Conservation (phyloP, 2,113 vertebrate species). For the Carassius gibelio region DNA sequence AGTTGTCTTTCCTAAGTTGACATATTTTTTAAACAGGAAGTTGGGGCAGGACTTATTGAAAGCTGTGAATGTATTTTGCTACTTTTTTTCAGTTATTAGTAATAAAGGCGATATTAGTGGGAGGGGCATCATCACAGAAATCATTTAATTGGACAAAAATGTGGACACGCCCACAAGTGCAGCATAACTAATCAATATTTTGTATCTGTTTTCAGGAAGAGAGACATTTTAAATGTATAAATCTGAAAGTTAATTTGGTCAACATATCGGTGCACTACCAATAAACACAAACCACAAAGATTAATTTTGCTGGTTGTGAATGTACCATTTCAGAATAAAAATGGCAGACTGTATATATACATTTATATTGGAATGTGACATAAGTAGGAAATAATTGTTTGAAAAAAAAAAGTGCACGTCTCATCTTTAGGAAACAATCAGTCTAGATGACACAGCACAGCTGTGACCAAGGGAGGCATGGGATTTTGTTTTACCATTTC, state of each 20-base stretch:
- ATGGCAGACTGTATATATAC: not conserved
- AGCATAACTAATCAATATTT: not conserved
- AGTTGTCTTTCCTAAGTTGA: not conserved
- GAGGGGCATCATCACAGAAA: not conserved
- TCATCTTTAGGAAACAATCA: constrained; percentile 2
- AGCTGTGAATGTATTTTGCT: not conserved
- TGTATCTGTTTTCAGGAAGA: not conserved
- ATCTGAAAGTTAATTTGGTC: not conserved
- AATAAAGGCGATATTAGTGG: not conserved
- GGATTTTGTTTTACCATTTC: constrained; percentile 5
- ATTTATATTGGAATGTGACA: not conserved
- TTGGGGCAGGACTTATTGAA: not conserved
- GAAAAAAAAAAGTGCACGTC: not conserved
- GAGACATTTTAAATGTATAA: not conserved
- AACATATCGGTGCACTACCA: too few species aligned
- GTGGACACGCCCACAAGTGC: not conserved
- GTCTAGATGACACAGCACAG: not conserved
- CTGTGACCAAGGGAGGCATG: not conserved
- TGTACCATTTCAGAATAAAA: not conserved
- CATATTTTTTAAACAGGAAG: not conserved
- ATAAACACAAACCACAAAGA: too few species aligned
- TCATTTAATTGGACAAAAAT: not conserved
- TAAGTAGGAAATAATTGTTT: not conserved
- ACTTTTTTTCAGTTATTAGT: not conserved
- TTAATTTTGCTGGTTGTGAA: not conserved